Conservation (phyloP, 2,888 invertebrate species). For the Drymonia ruficornis region DNA sequence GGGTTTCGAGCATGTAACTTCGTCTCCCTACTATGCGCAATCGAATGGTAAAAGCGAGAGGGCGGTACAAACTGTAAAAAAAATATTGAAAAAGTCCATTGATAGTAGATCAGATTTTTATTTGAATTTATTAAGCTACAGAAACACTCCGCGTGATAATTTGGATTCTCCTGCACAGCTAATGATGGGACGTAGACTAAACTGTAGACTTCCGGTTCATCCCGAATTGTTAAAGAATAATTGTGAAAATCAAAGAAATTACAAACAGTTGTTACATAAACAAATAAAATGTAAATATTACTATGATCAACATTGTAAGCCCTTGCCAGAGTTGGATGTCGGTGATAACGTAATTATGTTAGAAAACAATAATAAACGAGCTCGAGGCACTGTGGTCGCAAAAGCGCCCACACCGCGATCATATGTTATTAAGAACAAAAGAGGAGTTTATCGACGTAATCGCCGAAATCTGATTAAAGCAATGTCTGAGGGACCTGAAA, state of each 20-base stretch:
- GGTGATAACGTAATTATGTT: not conserved
- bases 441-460: not conserved
- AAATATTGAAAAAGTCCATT: slow-evolving; percentile 11
- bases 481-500: not conserved
- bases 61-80: slow-evolving; percentile 16
- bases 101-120: slow-evolving; percentile 7
- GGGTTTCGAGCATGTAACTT: slow-evolving; percentile 13
- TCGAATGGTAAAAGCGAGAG: slow-evolving; percentile 15
- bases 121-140: slow-evolving; percentile 8
- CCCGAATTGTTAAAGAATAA: not conserved
- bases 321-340: not conserved
- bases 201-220: not conserved
- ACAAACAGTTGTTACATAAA: not conserved
- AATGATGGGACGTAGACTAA: slow-evolving; percentile 8
- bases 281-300: not conserved
- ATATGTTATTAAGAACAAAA: not conserved
- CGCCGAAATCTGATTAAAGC: not conserved
- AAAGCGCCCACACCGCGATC: not conserved
- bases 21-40: slow-evolving; percentile 15
- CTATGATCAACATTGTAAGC: not conserved
- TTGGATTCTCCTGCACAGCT: slow-evolving; percentile 8
- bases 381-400: not conserved
- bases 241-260: not conserved
- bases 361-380: not conserved
- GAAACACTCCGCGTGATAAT: slow-evolving; percentile 7